These are phyloP conservation scores for Ectemnius lituratus DNA, from an alignment of 2,888 invertebrate genomes.

Conservation along the genomic window DNA sequence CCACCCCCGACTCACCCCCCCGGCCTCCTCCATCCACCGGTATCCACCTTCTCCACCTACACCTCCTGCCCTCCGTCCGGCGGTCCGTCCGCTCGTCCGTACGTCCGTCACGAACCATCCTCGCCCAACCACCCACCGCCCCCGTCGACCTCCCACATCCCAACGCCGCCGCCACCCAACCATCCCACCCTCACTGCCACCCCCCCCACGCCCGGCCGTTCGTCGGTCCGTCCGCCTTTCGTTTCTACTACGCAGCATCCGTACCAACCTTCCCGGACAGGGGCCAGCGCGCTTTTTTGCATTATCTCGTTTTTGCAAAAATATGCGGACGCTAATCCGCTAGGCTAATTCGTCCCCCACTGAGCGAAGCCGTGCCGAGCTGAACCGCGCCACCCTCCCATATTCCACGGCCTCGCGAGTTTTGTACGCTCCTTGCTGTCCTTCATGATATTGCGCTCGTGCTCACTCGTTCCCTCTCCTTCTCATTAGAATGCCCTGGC, in stretches of 20 bases:
- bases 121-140: slow-evolving; percentile 56
- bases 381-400: slow-evolving; percentile 25
- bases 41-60: slow-evolving; percentile 30
- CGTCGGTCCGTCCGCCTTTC: slow-evolving; percentile 56
- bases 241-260: slow-evolving; percentile 62
- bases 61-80: slow-evolving; percentile 48
- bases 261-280: slow-evolving; percentile 56
- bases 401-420: slow-evolving; percentile 35
- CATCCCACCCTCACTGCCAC: slow-evolving; percentile 14
- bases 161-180: background rate
- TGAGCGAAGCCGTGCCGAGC: slow-evolving; percentile 32
- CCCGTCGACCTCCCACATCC: slow-evolving; percentile 7
- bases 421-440: slow-evolving; percentile 44
- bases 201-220: slow-evolving; percentile 20
- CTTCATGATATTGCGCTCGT: slow-evolving; percentile 47
- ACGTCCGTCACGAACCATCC: slow-evolving; percentile 63
- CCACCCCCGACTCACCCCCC: slow-evolving; percentile 59
- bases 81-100: slow-evolving; percentile 1
- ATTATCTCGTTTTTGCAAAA: slow-evolving; percentile 76
- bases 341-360: slow-evolving; percentile 68
- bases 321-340: slow-evolving; percentile 74
- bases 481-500: slow-evolving; percentile 57
- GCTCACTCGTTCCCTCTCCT: too few relatives aligned
- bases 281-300: slow-evolving; percentile 71
- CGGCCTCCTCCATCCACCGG: slow-evolving; percentile 39